Percentiles rank a stretch among this genome's conserved stretches.
phyloP scores from a whole-genome alignment of 2,888 invertebrate species.

The Papilio elwesi region DNA sequence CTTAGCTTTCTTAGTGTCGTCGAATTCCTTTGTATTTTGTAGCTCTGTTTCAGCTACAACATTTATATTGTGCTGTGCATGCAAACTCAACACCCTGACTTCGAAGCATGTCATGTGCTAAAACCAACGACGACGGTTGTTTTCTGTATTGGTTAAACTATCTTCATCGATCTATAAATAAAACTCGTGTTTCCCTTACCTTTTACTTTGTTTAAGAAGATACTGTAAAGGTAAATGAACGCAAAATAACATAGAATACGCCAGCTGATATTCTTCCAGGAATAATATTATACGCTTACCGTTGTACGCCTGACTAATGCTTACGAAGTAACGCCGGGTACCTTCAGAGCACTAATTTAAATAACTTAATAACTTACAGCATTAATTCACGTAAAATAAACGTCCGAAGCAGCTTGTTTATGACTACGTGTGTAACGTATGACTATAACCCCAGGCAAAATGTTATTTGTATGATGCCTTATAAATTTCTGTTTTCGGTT shows the following conservation, averaged over 20 bases:
- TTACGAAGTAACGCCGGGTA: background rate
- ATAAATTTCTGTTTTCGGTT: no score
- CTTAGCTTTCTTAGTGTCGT: no score
- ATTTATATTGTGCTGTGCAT: background rate
- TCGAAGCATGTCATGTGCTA: background rate
- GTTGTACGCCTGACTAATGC: background rate
- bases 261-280: background rate
- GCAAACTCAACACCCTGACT: background rate
- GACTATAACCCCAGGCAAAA: no score
- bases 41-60: no score
- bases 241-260: slow-evolving; percentile 4
- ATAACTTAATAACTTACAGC: no score
- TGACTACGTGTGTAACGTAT: no score
- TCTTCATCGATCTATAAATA: background rate
- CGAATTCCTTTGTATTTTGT: background rate
- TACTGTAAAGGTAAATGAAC: background rate
- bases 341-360: background rate
- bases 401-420: no score
- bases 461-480: no score
- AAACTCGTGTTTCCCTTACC: background rate
- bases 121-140: background rate
- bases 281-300: no score
- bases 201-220: background rate
- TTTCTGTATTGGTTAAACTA: background rate
- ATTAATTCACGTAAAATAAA: no score